A percentile compares a stretch with the other conserved stretches of the same genome.
Evolutionary conservation across 1,140 invertebrate species (phyloP).

Genomic region (Eulimnadia texana): DNA sequence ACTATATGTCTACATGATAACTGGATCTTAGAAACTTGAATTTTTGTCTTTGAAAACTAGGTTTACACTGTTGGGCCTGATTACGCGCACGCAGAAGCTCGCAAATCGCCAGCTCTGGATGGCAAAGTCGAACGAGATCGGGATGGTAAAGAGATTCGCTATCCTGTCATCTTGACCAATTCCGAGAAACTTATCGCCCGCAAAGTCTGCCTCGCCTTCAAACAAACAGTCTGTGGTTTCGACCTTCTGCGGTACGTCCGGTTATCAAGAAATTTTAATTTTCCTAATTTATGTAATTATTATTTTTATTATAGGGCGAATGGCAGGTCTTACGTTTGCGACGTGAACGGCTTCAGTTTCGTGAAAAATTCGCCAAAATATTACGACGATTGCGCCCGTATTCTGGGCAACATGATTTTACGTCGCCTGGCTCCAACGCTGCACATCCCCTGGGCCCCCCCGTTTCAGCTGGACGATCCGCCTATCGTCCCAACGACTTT

Average conservation of each 20-base stretch:
- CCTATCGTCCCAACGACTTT: slow-evolving; percentile 98
- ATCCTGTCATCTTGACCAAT: slow-evolving; percentile 94
- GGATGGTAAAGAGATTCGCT: slow-evolving; percentile 96
- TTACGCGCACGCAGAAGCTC: slow-evolving; percentile 96
- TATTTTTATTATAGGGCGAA: slow-evolving; percentile 68
- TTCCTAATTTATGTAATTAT: background rate
- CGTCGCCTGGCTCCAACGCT: slow-evolving; percentile 83
- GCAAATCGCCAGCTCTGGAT: slow-evolving; percentile 93
- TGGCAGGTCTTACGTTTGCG: slow-evolving; percentile 96
- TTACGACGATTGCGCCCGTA: slow-evolving; percentile 98
- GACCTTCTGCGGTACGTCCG: slow-evolving; percentile 87
- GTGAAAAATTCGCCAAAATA: slow-evolving; percentile 99
- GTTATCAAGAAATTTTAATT: no score
- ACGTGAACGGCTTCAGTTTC: slow-evolving; percentile 99
- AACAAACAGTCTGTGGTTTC: slow-evolving; percentile 99
- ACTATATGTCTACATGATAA: no score
- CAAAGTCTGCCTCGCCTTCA: slow-evolving; percentile 94
- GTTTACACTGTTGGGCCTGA: slow-evolving; percentile 91
- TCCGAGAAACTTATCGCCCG: slow-evolving; percentile 97
- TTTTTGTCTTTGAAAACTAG: no score
- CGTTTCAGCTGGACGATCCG: slow-evolving; percentile 93
- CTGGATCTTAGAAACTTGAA: no score
- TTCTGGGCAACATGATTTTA: slow-evolving; percentile 86
- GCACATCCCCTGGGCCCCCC: slow-evolving; percentile 92
- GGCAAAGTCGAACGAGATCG: slow-evolving; percentile 97